Base-by-base conservation (phyloP, 1,140 invertebrate genomes). In the Metaphire vulgaris region DNA sequence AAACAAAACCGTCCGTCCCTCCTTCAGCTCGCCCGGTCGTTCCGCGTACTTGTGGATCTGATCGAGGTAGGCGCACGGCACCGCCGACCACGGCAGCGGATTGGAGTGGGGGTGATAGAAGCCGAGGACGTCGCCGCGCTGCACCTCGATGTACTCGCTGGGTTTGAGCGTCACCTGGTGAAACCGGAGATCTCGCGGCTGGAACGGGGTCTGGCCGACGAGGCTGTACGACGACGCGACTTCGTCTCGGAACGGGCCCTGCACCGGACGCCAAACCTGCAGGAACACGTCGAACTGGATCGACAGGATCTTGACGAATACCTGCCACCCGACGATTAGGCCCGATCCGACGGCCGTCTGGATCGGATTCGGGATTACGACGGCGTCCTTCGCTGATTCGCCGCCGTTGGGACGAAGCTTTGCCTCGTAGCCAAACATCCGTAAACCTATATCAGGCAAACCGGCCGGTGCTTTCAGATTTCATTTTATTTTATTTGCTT, bases 271-370 rank as follows among this genome's bases (percentile, higher is more conserved):
- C 72, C 72, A 73, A 1, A 73, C 41, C 41, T 73, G 72, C 21
- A 73, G 41, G 41, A 34, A 56, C 16, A 73, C 72, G 14, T 31
- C 32, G 69, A 75, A 72, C 67, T 75, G 30, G 16, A 70, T 34
- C 12, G 73, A 75, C 68, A 78, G 41, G 41, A 75, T 72, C 33
- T 78, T 78, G 72, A 73, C 77, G 67, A 75, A 78, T 15, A 65
- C 72, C 34, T 75, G 68, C 77, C 77, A 78, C 32, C 56, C 77
- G 21, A 70, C 64, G 29, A 78, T 30, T 12, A 71, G 34, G 21
- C 56, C 73, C 6, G 26, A 2, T n/a, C 34, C 30, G 21, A 78
- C 68, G 2, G 74, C 31, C 1, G 74, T 78, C 74, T 78, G 77
- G n/a, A 41, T 64, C 28, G 77, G 77, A 34, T 78, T 69, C 6